Evolutionary conservation across 2,113 vertebrate genomes (phyloP).

Genomic region (Cranoglanis bouderius): DNA sequence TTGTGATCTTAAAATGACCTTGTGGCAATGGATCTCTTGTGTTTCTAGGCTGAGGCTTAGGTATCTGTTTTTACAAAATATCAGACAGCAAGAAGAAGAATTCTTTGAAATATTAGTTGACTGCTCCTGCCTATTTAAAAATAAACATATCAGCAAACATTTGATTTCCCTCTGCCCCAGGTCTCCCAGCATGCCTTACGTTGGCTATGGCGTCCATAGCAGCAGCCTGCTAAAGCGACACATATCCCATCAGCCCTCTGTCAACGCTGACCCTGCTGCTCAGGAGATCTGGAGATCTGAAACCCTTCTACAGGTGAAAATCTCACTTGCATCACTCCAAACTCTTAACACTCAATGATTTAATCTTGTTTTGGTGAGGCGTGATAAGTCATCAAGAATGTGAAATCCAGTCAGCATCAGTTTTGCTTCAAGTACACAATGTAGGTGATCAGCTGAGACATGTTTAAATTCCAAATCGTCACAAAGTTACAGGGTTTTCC

Average conservation of each 20-base stretch:
- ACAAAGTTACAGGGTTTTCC: too few relatives aligned
- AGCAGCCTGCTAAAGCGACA: conserved; percentile 90
- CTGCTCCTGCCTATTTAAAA: background rate
- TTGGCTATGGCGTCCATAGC: conserved; percentile 86
- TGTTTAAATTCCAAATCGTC: too few relatives aligned
- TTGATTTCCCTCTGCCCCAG: conserved; percentile 60
- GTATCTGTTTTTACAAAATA: background rate
- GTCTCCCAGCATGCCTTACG: conserved; percentile 80
- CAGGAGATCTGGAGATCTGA: conserved; percentile 98
- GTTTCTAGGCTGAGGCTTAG: background rate
- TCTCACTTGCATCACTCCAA: background rate
- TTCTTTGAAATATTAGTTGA: background rate
- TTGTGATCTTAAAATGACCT: background rate
- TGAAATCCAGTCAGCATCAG: too few relatives aligned
- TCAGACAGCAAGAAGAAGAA: background rate
- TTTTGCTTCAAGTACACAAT: too few relatives aligned
- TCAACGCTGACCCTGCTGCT: conserved; percentile 90
- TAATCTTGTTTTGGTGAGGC: too few relatives aligned
- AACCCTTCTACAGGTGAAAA: conserved; percentile 80
- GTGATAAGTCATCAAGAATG: too few relatives aligned
- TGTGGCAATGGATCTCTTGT: background rate
- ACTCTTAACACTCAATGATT: background rate
- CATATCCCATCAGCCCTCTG: conserved; percentile 90
- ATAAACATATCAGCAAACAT: background rate
- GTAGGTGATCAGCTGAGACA: too few relatives aligned